A percentile compares a stretch with the other conserved stretches of the same genome.
Conservation (phyloP, 1,140 invertebrate species). For the Chironomus tepperi region DNA sequence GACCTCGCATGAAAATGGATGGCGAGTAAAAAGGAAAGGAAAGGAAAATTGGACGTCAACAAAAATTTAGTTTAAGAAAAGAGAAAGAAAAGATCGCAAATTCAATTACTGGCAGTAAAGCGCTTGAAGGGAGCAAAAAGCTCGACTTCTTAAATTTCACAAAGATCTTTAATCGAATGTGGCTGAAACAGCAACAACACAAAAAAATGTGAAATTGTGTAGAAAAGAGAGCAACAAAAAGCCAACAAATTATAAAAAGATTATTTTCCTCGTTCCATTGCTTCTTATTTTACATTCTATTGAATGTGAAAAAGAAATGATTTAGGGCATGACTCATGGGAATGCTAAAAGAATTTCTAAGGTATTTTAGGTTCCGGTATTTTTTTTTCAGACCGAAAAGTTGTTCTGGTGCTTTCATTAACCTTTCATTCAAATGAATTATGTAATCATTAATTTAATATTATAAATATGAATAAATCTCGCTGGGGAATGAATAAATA, state of each 20-base stretch:
- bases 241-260: background rate
- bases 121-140: background rate
- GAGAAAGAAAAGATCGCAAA: background rate
- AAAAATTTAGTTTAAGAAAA: background rate
- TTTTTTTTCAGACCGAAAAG: too few species aligned
- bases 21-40: background rate
- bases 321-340: too few species aligned
- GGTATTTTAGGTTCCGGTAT: too few species aligned
- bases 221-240: background rate
- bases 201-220: background rate
- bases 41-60: background rate
- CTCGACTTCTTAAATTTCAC: background rate
- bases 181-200: background rate
- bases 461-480: too few species aligned
- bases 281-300: too few species aligned
- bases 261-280: background rate
- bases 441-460: too few species aligned
- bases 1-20: too few species aligned
- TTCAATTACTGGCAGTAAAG: slow-evolving; percentile 12
- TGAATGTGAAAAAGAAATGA: too few species aligned
- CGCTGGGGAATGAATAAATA: too few species aligned
- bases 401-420: too few species aligned
- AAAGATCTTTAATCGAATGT: background rate
- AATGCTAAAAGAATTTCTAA: too few species aligned
- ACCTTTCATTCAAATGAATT: too few species aligned